Percentiles rank a stretch among this genome's conserved stretches.
These are phyloP conservation scores for Actinostola sp. DNA, from an alignment of 92 coral and sea anemone genomes.

Conservation along the genomic window DNA sequence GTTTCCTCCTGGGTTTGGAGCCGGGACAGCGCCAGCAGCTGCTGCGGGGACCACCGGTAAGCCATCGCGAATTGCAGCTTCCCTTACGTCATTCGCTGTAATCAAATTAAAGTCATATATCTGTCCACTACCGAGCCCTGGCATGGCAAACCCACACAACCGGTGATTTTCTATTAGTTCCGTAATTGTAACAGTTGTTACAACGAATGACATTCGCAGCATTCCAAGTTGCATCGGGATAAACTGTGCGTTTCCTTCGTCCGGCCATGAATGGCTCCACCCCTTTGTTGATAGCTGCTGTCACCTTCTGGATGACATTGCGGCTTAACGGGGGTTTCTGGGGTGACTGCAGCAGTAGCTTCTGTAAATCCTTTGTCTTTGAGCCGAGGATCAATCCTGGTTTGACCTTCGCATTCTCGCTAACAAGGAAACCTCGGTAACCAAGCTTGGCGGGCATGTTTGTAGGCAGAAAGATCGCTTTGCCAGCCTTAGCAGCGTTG, in stretches of 20 bases:
- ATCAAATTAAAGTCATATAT: not conserved
- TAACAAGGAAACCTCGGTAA: too few species aligned
- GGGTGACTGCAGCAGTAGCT: not conserved
- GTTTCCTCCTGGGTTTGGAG: not conserved
- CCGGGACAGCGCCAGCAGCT: not conserved
- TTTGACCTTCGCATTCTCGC: too few species aligned
- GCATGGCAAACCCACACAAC: not conserved
- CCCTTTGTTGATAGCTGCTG: not conserved
- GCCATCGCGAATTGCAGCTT: not conserved
- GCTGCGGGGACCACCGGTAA: not conserved
- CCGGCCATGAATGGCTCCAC: not conserved
- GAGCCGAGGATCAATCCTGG: not conserved
- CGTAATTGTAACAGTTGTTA: not conserved
- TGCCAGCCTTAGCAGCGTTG: too few species aligned
- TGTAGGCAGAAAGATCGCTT: too few species aligned
- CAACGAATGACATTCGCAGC: not conserved
- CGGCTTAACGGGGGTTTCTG: not conserved
- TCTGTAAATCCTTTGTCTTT: not conserved
- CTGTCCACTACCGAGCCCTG: not conserved
- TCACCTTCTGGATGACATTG: not conserved
- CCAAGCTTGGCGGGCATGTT: too few species aligned
- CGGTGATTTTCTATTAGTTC: not conserved
- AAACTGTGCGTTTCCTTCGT: not conserved
- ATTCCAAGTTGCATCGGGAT: not conserved
- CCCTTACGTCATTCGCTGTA: not conserved